phyloP scores from a whole-genome alignment of 2,888 invertebrate genomes.

The Meloe dianella region DNA sequence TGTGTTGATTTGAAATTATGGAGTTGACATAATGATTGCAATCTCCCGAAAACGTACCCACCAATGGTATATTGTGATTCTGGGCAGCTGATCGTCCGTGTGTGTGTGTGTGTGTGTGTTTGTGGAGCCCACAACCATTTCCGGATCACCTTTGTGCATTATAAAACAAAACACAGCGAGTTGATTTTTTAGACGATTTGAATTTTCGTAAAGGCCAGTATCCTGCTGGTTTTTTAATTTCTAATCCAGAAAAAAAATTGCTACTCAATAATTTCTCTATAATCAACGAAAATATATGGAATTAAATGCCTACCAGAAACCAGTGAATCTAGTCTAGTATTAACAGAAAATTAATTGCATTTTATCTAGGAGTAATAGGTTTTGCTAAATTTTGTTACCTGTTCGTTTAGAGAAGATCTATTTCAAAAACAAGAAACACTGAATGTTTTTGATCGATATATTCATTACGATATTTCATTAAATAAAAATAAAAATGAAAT shows the following conservation, averaged over 20 bases:
- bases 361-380: conserved; percentile 7
- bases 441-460: background rate
- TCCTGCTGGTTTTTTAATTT: conserved; percentile 8
- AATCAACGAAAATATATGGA: conserved; percentile 7
- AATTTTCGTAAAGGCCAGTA: background rate
- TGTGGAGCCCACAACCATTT: background rate
- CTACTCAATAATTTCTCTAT: conserved; percentile 2
- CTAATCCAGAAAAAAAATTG: background rate
- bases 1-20: background rate
- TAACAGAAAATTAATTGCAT: conserved; percentile 6
- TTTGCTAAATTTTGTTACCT: conserved; percentile 1
- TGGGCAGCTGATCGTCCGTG: background rate
- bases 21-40: background rate
- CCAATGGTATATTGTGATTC: background rate
- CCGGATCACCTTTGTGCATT: background rate
- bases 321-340: background rate
- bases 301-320: conserved; percentile 7
- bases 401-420: background rate
- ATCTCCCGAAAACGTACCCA: background rate
- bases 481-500: background rate
- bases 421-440: background rate
- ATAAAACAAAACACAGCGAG: background rate
- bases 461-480: background rate
- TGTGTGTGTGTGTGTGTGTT: background rate
- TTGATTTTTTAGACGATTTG: background rate